phyloP scores from a whole-genome alignment of 2,113 vertebrate species.

The Trematocara unimaculatum region DNA sequence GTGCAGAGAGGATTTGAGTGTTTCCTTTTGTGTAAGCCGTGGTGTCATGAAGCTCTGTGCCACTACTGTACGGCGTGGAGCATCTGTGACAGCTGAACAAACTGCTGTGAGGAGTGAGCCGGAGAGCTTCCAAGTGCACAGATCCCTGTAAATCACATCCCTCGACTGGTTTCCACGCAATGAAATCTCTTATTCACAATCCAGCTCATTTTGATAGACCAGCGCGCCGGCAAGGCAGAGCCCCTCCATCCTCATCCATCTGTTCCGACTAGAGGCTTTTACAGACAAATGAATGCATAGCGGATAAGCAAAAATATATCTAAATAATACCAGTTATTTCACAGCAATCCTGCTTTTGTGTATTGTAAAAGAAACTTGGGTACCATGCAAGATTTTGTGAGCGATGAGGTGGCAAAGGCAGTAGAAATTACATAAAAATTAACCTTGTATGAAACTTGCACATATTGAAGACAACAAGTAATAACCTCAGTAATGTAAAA shows the following conservation, averaged over 20 bases:
- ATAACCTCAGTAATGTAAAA: background rate
- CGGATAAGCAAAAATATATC: background rate
- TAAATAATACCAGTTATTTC: background rate
- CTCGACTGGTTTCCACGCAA: conserved; percentile 33
- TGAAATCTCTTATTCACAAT: conserved; percentile 35
- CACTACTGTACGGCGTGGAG: background rate
- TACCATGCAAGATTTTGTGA: background rate
- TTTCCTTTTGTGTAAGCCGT: background rate
- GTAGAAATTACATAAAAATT: background rate
- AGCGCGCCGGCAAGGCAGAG: background rate
- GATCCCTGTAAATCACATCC: conserved; percentile 46
- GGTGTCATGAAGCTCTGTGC: conserved; percentile 1
- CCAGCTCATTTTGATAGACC: conserved; percentile 18
- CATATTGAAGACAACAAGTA: background rate
- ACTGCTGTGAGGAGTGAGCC: conserved; percentile 33
- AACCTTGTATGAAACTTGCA: background rate
- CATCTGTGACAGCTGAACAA: conserved; percentile 56
- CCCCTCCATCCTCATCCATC: conserved; percentile 29
- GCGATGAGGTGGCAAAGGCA: background rate
- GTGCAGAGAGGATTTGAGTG: background rate
- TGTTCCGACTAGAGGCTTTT: conserved; percentile 23
- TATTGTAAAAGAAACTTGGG: background rate
- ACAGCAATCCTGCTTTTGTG: background rate
- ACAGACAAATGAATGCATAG: background rate
- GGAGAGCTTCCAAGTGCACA: background rate